Evolutionary conservation across 2,113 vertebrate species (phyloP).

Genomic region (Spheniscus mendiculus): DNA sequence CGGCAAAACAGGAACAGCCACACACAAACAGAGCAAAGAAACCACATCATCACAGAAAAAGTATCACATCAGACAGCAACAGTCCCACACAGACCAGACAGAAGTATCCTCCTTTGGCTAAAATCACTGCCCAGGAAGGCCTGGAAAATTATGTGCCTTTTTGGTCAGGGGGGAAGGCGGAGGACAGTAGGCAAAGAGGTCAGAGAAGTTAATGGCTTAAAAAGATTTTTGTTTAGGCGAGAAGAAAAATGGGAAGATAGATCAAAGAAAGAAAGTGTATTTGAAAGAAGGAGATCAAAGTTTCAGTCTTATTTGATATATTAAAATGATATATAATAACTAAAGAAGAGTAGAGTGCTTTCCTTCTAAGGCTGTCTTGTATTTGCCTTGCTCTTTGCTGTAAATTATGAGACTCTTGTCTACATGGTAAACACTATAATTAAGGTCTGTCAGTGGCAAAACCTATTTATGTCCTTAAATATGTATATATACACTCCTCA

Average conservation of each 20-base stretch:
- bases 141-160: neutral
- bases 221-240: neutral
- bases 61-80: neutral
- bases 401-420: neutral
- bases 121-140: neutral
- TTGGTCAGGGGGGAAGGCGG: accelerated
- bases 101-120: neutral
- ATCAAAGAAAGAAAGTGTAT: neutral
- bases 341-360: neutral
- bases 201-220: neutral
- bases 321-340: neutral
- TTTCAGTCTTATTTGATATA: neutral
- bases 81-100: neutral
- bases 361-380: neutral
- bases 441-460: neutral
- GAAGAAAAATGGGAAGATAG: neutral
- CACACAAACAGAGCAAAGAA: neutral
- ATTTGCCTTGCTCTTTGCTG: neutral
- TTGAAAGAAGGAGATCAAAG: neutral
- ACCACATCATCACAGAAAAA: neutral
- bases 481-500: neutral
- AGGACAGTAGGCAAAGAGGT: neutral
- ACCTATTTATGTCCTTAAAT: neutral
- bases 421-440: neutral
- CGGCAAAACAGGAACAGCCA: neutral